Conservation (phyloP, 2,113 vertebrate genomes). For the Manacus vitellinus region DNA sequence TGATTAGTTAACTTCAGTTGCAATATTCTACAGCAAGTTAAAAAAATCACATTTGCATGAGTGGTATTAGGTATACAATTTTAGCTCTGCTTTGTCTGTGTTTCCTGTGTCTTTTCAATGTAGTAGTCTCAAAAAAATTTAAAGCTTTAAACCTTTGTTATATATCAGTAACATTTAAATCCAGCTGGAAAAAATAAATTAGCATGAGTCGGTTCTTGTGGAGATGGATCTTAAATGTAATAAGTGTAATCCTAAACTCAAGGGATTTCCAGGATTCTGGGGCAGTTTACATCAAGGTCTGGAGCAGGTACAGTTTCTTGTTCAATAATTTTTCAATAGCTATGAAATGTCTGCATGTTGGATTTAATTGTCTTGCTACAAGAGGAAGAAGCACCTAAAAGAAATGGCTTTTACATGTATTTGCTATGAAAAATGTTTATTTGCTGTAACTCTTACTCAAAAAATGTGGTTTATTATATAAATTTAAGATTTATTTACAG, state of each 20-base stretch:
- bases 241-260: background rate
- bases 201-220: background rate
- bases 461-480: background rate
- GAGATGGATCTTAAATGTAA: background rate
- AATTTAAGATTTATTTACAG: constrained; percentile 12
- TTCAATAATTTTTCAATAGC: background rate
- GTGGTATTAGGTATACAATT: background rate
- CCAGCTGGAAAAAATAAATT: background rate
- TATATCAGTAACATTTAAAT: background rate
- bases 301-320: background rate
- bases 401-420: background rate
- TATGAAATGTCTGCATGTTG: background rate
- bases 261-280: background rate
- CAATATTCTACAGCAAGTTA: background rate
- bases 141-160: background rate
- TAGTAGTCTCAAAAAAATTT: background rate
- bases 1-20: background rate
- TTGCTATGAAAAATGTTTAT: constrained; percentile 1
- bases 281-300: background rate
- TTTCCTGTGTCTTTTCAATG: background rate
- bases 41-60: background rate
- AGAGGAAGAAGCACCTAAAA: background rate
- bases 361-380: background rate
- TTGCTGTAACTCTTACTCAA: background rate
- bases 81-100: background rate